Evolutionary conservation across 2,888 invertebrate genomes (phyloP).

Genomic region (Strigamia maritima): DNA sequence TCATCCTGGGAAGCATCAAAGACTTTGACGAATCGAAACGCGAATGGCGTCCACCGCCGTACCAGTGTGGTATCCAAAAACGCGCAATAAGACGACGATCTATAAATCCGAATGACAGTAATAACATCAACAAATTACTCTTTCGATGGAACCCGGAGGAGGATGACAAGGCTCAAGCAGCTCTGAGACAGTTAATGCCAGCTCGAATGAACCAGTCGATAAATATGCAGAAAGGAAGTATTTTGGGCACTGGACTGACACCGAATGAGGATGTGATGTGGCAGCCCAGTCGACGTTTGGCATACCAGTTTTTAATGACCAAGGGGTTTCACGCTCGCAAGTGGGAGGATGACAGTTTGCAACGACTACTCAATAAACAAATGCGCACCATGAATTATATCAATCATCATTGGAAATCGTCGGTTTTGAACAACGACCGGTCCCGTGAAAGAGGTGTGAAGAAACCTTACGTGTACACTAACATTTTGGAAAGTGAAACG

Average conservation of each 20-base stretch:
- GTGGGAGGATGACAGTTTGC: constrained; percentile 21
- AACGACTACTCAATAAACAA: neutral
- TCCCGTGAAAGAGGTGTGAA: neutral
- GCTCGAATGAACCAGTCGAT: neutral
- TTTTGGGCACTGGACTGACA: neutral
- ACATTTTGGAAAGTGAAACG: neutral
- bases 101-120: neutral
- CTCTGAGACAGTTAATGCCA: neutral
- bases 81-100: neutral
- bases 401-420: constrained; percentile 26
- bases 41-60: neutral
- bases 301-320: constrained; percentile 20
- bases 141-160: neutral
- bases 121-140: constrained; percentile 7
- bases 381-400: constrained; percentile 11
- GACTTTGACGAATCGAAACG: neutral
- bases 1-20: neutral
- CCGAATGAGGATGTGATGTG: neutral
- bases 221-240: neutral
- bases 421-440: neutral
- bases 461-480: constrained; percentile 13
- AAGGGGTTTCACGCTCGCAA: constrained; percentile 16
- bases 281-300: constrained; percentile 25
- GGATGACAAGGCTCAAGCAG: neutral
- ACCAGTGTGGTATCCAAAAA: neutral